Evolutionary conservation across 2,113 vertebrate genomes (phyloP), one percentile per base, ranked within the genome.

Genomic region (Microcebus tavaratra): DNA sequence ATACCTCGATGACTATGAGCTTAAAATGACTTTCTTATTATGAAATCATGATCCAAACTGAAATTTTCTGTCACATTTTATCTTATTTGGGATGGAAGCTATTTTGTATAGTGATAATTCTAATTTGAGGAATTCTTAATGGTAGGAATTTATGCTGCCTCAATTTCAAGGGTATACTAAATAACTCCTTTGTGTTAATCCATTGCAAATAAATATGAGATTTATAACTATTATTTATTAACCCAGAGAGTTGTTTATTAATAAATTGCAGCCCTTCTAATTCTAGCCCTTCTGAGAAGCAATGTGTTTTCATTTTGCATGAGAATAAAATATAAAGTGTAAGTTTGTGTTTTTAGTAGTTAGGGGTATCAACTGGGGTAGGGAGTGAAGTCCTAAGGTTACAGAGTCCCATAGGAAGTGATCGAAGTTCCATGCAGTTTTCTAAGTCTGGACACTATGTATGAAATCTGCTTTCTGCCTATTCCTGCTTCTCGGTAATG

Each of bases 221-320:
- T 96, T 95, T 97, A 96, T 14, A 88, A n/a, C 90, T 61, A 50
- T 70, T 90, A 87, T 92, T 96, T 97, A 96, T 96, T 84, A 90
- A 68, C 57, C 83, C 53, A 25, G 25, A 45, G 48, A 90, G 93
- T 88, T 94, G 20, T 85, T 96, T 67, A 85, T 86, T 87, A 87
- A 89, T 63, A 27, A 63, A 63, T 63, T 12, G 25, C 1, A 12
- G 25, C 70, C 63, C 45, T 84, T 5, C 1, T 67, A 93, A 55
- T 0, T 42, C 42, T 42, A 42, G 42, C 42, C 42, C 42, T 42
- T 42, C 42, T 42, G 6, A 78, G 55, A 95, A 85, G 29, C 92
- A 75, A 90, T 63, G 13, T 87, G 68, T 95, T 95, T 85, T 85
- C 27, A 63, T 95, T 96, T 94, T 96, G 27, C 42, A 42, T 39